These are phyloP conservation scores for Polydrusus pterygomalis DNA, from an alignment of 2,888 invertebrate species.

Conservation along the genomic window DNA sequence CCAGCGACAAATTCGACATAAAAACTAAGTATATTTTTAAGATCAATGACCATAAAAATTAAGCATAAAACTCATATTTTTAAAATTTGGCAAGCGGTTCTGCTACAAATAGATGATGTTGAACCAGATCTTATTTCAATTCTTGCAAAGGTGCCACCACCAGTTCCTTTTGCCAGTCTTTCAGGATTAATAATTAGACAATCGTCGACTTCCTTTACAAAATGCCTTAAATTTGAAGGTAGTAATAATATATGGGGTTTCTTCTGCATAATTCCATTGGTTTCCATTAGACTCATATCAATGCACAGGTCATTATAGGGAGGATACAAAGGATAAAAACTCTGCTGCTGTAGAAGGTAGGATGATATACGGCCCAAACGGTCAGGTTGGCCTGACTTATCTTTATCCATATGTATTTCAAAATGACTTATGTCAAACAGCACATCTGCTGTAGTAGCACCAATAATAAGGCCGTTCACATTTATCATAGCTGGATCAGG, in stretches of 20 bases:
- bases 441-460: conserved; percentile 87
- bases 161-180: conserved; percentile 82
- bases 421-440: conserved; percentile 88
- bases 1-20: no score
- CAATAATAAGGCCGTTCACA: conserved; percentile 85
- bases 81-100: conserved; percentile 59
- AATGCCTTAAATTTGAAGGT: conserved; percentile 90
- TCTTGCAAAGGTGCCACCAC: conserved; percentile 86
- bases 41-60: no score
- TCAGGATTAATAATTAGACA: conserved; percentile 92
- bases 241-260: conserved; percentile 89
- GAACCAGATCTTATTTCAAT: conserved; percentile 73
- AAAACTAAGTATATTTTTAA: no score
- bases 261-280: conserved; percentile 80
- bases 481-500: conserved; percentile 89
- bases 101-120: conserved; percentile 57
- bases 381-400: conserved; percentile 71
- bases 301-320: conserved; percentile 79
- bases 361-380: conserved; percentile 84
- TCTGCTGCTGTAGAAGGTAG: conserved; percentile 85
- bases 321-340: conserved; percentile 89
- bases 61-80: conserved; percentile 53
- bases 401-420: conserved; percentile 75
- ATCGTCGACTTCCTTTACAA: conserved; percentile 85
- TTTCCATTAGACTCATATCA: conserved; percentile 83